These are phyloP conservation scores for Onychostruthus taczanowskii DNA, from an alignment of 2,113 vertebrate species.

Conservation along the genomic window DNA sequence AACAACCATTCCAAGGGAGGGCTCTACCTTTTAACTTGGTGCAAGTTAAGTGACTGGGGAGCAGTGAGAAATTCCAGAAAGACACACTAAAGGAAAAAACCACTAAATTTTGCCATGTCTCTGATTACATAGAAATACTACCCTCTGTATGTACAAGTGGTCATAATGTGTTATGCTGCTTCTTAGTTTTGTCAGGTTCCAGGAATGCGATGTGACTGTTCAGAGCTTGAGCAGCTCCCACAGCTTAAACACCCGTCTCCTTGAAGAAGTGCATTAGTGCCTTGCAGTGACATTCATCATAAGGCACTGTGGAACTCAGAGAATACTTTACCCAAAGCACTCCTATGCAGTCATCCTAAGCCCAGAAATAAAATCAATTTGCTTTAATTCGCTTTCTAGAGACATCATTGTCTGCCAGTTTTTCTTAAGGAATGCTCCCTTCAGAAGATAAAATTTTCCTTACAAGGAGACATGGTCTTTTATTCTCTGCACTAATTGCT, in stretches of 20 bases:
- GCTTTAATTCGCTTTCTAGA: not conserved
- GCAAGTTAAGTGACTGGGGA: not conserved
- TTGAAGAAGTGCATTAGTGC: not conserved
- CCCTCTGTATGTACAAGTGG: not conserved
- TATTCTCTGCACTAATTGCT: not conserved
- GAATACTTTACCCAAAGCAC: not conserved
- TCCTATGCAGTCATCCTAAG: not conserved
- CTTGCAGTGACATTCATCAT: not conserved
- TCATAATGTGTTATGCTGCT: not conserved
- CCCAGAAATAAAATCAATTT: slow-evolving; percentile 5
- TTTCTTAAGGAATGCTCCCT: not conserved
- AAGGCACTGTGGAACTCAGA: not conserved
- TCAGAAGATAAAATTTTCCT: not conserved
- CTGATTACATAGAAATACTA: not conserved
- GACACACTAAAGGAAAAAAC: not conserved
- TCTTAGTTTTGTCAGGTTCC: not conserved
- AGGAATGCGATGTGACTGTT: not conserved
- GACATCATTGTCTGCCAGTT: not conserved
- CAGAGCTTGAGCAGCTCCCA: not conserved
- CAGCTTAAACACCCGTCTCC: not conserved
- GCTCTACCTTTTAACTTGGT: not conserved
- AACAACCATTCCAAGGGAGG: not conserved
- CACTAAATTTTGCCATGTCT: not conserved
- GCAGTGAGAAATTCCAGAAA: not conserved
- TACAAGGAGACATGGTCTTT: not conserved